Conservation (phyloP, 2,888 invertebrate genomes). For the Agrochola lychnidis region DNA sequence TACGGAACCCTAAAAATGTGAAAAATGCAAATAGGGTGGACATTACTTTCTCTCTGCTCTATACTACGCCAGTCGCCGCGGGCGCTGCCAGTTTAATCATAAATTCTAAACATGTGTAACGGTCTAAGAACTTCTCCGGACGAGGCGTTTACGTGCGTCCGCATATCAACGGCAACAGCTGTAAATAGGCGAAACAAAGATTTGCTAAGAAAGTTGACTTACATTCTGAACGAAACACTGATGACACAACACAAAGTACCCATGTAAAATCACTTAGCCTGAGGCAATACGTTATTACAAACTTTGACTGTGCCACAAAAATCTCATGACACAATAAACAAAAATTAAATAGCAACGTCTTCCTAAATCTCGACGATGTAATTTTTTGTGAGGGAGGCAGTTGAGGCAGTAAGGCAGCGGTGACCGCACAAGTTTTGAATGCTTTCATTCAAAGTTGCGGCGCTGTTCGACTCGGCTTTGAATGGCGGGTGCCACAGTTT, state of each 20-base stretch:
- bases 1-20: background rate
- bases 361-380: slow-evolving; percentile 40
- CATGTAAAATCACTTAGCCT: background rate
- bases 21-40: background rate
- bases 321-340: slow-evolving; percentile 7
- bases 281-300: slow-evolving; percentile 33
- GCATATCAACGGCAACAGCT: slow-evolving; percentile 36
- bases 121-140: slow-evolving; percentile 37
- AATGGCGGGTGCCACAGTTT: slow-evolving; percentile 82
- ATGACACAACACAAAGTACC: slow-evolving; percentile 3
- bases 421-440: slow-evolving; percentile 81
- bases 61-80: background rate
- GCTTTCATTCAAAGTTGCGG: slow-evolving; percentile 84
- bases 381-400: slow-evolving; percentile 48
- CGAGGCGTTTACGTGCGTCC: slow-evolving; percentile 24
- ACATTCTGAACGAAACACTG: background rate
- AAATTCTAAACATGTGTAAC: slow-evolving; percentile 48
- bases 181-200: slow-evolving; percentile 13
- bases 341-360: slow-evolving; percentile 36
- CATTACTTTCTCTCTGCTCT: background rate
- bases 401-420: slow-evolving; percentile 38
- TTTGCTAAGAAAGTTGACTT: slow-evolving; percentile 17
- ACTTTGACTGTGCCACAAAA: slow-evolving; percentile 33
- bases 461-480: slow-evolving; percentile 73
- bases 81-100: slow-evolving; percentile 31